Evolutionary conservation across 2,113 vertebrate genomes (phyloP).

Genomic region (Pollachius pollachius): DNA sequence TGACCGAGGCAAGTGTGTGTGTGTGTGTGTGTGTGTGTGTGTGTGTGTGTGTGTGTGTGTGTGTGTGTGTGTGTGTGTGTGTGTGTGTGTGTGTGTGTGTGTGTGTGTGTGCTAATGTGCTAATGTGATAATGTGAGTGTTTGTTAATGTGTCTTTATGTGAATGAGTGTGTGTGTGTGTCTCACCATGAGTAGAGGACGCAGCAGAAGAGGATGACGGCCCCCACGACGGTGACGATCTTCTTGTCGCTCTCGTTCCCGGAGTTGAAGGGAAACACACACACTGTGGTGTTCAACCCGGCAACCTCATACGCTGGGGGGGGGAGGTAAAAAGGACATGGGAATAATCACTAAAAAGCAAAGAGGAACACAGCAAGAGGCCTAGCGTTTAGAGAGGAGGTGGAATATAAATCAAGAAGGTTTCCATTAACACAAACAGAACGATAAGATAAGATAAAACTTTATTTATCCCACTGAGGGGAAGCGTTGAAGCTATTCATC

Average conservation of each 20-base stretch:
- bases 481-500: too few species aligned
- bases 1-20: background rate
- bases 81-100: background rate
- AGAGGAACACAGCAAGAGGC: too few species aligned
- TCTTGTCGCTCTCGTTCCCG: conserved; percentile 80
- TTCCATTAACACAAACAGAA: too few species aligned
- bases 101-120: background rate
- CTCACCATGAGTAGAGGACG: conserved; percentile 92
- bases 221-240: conserved; percentile 83
- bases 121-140: background rate
- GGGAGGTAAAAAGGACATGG: conserved; percentile 18
- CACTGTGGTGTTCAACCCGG: conserved; percentile 82
- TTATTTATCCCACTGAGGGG: too few species aligned
- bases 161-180: background rate
- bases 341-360: too few species aligned
- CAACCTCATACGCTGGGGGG: conserved; percentile 51
- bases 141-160: background rate
- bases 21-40: background rate
- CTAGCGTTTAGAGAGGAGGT: too few species aligned
- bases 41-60: background rate
- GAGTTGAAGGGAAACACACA: conserved; percentile 85
- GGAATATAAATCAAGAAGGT: too few species aligned
- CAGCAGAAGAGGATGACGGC: conserved; percentile 83
- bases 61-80: background rate
- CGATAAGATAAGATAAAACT: too few species aligned